These are phyloP conservation scores for Ormyrus pomaceus DNA, from an alignment of 2,888 invertebrate genomes.

Conservation along the genomic window DNA sequence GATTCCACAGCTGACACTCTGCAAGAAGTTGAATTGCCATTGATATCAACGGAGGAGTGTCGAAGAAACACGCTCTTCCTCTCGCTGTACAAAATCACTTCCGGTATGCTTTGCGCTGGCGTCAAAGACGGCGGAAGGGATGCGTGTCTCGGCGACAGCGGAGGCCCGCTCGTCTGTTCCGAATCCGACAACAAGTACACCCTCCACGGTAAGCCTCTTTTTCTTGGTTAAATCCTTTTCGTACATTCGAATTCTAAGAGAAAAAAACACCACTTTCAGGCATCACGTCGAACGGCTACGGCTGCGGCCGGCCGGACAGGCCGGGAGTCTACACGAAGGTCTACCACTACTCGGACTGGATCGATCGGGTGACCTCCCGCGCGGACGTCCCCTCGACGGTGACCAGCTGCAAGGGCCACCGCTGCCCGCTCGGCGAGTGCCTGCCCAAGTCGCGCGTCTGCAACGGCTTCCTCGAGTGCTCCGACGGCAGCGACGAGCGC, in stretches of 20 bases:
- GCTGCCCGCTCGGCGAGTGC: constrained; percentile 87
- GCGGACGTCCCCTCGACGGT: constrained; percentile 62
- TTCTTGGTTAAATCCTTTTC: too few relatives aligned
- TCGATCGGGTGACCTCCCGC: constrained; percentile 78
- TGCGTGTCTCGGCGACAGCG: constrained; percentile 88
- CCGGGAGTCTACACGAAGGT: constrained; percentile 88
- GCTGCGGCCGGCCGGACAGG: constrained; percentile 86
- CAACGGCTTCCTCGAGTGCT: constrained; percentile 87
- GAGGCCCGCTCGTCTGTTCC: constrained; percentile 88
- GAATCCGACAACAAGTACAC: constrained; percentile 76
- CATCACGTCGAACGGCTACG: constrained; percentile 88
- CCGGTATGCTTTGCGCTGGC: constrained; percentile 90
- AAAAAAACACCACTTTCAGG: constrained; percentile 73
- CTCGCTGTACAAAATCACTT: constrained; percentile 86
- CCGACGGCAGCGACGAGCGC: constrained; percentile 85
- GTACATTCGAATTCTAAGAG: too few relatives aligned
- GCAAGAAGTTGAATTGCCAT: constrained; percentile 88
- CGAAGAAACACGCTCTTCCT: constrained; percentile 84
- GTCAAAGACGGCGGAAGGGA: constrained; percentile 87
- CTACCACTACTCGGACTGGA: constrained; percentile 85
- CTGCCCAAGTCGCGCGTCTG: constrained; percentile 84
- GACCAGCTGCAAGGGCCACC: constrained; percentile 80
- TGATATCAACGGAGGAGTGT: constrained; percentile 87
- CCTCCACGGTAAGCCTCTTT: constrained; percentile 65
- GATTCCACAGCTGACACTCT: constrained; percentile 83